A percentile compares a stretch with the other conserved stretches of the same genome.
Evolutionary conservation across 2,888 invertebrate species (phyloP).

Genomic region (Hoplodrina blanda): DNA sequence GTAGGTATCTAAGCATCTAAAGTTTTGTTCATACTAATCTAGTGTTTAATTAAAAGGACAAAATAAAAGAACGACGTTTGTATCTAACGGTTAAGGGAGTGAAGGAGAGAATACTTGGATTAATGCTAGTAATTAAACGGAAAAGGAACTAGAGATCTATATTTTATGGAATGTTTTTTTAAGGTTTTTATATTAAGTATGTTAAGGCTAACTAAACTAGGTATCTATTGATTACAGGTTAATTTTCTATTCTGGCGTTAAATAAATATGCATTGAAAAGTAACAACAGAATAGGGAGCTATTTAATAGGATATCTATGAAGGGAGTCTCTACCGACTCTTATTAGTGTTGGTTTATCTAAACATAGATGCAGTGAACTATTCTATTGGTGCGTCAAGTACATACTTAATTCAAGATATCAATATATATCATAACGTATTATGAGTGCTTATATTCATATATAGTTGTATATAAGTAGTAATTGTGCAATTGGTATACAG

Average conservation of each 20-base stretch:
- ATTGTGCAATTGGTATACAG: constrained; percentile 88
- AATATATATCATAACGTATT: constrained; percentile 73
- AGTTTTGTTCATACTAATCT: constrained; percentile 45
- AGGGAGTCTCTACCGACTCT: constrained; percentile 37
- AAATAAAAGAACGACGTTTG: constrained; percentile 2
- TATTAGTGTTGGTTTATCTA: constrained; percentile 65
- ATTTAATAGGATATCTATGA: constrained; percentile 47
- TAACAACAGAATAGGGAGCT: constrained; percentile 41
- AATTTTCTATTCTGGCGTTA: constrained; percentile 49
- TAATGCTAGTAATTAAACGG: constrained; percentile 21
- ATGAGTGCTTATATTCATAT: constrained; percentile 79
- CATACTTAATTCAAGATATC: constrained; percentile 70
- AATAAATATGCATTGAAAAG: constrained; percentile 45
- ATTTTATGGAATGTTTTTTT: constrained; percentile 39
- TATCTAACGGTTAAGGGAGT: constrained; percentile 4
- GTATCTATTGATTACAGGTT: constrained; percentile 57
- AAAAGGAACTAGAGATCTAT: constrained; percentile 28
- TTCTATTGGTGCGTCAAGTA: constrained; percentile 82
- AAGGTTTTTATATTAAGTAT: constrained; percentile 48
- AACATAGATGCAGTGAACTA: constrained; percentile 76
- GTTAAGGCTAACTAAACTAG: constrained; percentile 60
- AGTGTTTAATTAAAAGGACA: constrained; percentile 25
- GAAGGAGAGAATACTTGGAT: constrained; percentile 18
- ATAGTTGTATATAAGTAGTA: constrained; percentile 81
- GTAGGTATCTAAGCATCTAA: constrained; percentile 66